Base-by-base conservation (phyloP, 2,113 vertebrate genomes). In the Spermophilus dauricus region DNA sequence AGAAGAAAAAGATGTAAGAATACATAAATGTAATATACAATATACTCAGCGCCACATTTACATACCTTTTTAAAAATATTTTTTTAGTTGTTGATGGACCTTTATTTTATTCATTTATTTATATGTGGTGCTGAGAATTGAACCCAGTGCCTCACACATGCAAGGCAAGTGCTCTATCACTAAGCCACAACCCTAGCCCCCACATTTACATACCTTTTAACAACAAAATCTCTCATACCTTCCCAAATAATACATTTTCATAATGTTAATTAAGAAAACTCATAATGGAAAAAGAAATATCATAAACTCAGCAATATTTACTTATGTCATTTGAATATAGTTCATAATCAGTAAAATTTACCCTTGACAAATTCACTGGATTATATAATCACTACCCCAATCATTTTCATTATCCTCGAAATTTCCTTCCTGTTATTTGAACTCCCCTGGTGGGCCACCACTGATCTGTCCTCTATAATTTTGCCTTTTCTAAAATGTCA, bases 221-320 rank as follows among this genome's bases (percentile, higher is more conserved):
- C 58, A 80, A 73, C 22, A 89, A 89, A 92, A 89, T 30, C 20
- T 84, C 75, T 75, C 65, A 69, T 45, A 56, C 10, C 28, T 85
- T 69, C 5, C 20, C 78, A 83, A n/a, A 42, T 63, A 82, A 88
- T 75, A 83, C 32, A 76, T 16, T 90, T 85, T 85, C 84, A 77
- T 61, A 56, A 85, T 17, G 34, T 61, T 73, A 61, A 86, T 86
- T 48, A 76, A 63, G 80, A 83, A 89, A 84, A 90, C 83, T 76
- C 8, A 75, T 45, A 81, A 24, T 69, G 24, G 89, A 26, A 85
- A 85, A 76, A 89, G 42, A 58, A 91, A 16, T 72, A n/a, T 72
- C 32, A 56, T n/a, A 85, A 90, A 85, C 30, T 90, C 17, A 69
- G 93, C 45, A 95, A 90, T 65, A 84, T 24, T 42, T 87, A 87